Percentiles rank a stretch among this genome's conserved stretches.
Conservation (phyloP, 2,797 vertebrate genomes). For the Xenops minutus region DNA sequence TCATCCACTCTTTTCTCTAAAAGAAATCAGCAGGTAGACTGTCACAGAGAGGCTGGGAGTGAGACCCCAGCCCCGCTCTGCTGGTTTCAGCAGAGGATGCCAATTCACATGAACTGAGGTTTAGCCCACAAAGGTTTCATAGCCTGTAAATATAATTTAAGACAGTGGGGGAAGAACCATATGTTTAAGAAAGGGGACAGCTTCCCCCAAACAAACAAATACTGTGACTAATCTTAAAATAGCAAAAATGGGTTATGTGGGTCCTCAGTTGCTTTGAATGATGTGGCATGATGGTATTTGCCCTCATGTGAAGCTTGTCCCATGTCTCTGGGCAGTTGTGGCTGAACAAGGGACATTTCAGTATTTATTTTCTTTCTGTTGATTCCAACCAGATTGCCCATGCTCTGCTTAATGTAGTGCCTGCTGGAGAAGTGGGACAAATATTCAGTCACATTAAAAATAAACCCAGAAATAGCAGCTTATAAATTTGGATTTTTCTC, state of each 20-base stretch:
- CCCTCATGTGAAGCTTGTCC: not conserved
- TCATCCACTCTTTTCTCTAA: not conserved
- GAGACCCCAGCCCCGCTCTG: not conserved
- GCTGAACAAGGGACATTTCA: not conserved
- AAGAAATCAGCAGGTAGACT: slow-evolving; percentile 24
- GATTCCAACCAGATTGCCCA: slow-evolving; percentile 66
- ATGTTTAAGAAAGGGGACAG: not conserved
- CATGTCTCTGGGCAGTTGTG: not conserved
- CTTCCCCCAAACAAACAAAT: not conserved
- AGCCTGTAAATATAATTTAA: slow-evolving; percentile 12
- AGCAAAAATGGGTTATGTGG: not conserved
- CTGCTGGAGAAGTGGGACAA: slow-evolving; percentile 62
- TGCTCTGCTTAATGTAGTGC: slow-evolving; percentile 63
- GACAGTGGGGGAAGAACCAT: not conserved
- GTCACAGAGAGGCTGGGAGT: not conserved
- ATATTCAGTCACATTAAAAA: slow-evolving; percentile 70
- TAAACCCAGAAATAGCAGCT: slow-evolving; percentile 75
- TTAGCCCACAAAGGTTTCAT: not conserved
- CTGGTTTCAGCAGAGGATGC: not conserved
- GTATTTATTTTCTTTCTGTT: slow-evolving; percentile 59
- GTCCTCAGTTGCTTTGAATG: not conserved
- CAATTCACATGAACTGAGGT: not conserved
- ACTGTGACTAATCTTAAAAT: not conserved
- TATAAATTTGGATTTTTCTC: slow-evolving; percentile 76
- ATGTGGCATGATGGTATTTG: not conserved